Percentiles rank a stretch among this genome's conserved stretches.
Conservation (phyloP, 2,888 invertebrate genomes). For the Ichneumoninae sp. region DNA sequence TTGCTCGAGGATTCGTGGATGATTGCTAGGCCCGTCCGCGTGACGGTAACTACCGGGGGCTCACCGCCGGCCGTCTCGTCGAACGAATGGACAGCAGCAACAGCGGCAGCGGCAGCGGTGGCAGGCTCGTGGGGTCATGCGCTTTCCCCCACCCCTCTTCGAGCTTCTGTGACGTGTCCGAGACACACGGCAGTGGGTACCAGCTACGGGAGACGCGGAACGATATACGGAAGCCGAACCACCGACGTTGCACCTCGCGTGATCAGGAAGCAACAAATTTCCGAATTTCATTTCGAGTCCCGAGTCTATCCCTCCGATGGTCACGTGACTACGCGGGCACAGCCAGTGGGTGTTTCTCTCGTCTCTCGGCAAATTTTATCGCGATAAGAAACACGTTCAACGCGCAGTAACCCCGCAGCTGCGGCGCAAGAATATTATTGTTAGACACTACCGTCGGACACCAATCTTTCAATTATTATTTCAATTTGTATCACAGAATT, state of each 20-base stretch:
- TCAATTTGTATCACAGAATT: background rate
- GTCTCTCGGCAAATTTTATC: background rate
- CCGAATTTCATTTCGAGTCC: constrained; percentile 32
- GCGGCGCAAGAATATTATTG: background rate
- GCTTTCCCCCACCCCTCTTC: background rate
- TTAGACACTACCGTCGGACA: background rate
- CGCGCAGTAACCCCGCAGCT: background rate
- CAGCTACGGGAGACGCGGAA: constrained; percentile 25
- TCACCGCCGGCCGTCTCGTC: constrained; percentile 68
- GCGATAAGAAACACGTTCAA: background rate
- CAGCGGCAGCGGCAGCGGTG: constrained; percentile 13
- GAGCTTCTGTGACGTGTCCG: constrained; percentile 32
- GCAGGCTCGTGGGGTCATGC: constrained; percentile 41
- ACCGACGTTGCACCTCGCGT: constrained; percentile 49
- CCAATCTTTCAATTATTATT: background rate
- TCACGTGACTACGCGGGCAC: constrained; percentile 4
- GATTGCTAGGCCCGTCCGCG: constrained; percentile 74
- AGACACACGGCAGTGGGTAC: constrained; percentile 14
- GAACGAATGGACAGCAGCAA: constrained; percentile 68
- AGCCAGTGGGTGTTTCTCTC: background rate
- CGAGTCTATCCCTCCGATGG: background rate
- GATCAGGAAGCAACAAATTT: constrained; percentile 53
- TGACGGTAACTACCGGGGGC: constrained; percentile 83
- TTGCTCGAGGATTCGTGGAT: constrained; percentile 60
- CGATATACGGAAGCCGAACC: constrained; percentile 29